Evolutionary conservation across 2,797 vertebrate species (phyloP).

Genomic region (Melanotaenia nigrans): DNA sequence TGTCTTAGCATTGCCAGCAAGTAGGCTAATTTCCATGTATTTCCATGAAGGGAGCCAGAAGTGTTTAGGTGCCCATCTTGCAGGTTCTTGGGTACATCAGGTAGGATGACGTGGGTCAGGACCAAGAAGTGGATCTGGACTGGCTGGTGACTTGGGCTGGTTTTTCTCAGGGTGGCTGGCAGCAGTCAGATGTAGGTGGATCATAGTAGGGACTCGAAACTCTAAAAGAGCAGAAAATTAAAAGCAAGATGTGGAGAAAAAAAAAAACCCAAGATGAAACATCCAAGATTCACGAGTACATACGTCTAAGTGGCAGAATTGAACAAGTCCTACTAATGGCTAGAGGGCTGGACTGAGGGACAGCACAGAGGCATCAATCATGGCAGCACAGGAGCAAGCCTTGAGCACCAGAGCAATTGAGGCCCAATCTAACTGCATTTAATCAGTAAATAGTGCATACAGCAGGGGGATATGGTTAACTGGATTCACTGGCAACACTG

Average conservation of each 20-base stretch:
- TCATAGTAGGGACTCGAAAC: conserved; percentile 58
- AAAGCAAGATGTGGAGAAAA: neutral
- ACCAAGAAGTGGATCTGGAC: conserved; percentile 42
- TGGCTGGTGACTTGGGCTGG: conserved; percentile 69
- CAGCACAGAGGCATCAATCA: too few relatives aligned
- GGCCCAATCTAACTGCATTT: neutral
- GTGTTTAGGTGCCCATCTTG: conserved; percentile 31
- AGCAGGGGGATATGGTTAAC: neutral
- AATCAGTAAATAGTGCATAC: neutral
- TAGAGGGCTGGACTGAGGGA: too few relatives aligned
- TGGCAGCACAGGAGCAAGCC: too few relatives aligned
- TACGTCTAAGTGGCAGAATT: too few relatives aligned
- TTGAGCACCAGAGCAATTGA: too few relatives aligned
- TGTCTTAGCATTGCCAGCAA: neutral
- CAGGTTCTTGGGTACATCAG: conserved; percentile 22
- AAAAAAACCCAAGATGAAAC: neutral
- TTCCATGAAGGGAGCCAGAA: conserved; percentile 12
- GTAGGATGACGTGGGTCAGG: conserved; percentile 36
- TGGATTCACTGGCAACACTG: neutral
- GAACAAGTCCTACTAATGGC: too few relatives aligned
- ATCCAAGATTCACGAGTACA: too few relatives aligned
- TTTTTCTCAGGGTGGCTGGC: conserved; percentile 62
- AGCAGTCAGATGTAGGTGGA: conserved; percentile 72
- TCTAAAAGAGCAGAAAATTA: conserved; percentile 40
- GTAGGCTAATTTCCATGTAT: conserved; percentile 12